phyloP scores from a whole-genome alignment of 37 sponge, comb jelly and placozoan species.

The Chondrosia reniformis region DNA sequence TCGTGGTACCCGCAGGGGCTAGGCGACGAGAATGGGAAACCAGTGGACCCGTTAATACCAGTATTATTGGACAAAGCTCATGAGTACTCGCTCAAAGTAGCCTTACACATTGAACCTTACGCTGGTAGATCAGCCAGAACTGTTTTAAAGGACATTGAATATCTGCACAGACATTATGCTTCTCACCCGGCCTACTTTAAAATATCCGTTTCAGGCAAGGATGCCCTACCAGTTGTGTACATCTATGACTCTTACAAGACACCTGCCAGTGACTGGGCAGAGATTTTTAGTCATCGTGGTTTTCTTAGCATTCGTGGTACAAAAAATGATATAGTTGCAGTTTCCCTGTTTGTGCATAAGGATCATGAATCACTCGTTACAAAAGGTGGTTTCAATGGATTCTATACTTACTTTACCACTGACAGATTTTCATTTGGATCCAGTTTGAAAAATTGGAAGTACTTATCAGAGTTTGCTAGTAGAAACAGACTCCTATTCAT shows the following conservation, averaged over 20 bases:
- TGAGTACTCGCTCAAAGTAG: constrained; percentile 50
- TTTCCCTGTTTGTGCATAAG: constrained; percentile 52
- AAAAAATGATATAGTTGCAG: constrained; percentile 40
- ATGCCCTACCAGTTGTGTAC: constrained; percentile 60
- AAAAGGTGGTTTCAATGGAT: constrained; percentile 80
- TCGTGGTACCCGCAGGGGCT: constrained; percentile 76
- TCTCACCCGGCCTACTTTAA: constrained; percentile 74
- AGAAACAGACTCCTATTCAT: constrained; percentile 63
- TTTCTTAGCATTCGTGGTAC: constrained; percentile 57
- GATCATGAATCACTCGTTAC: constrained; percentile 23
- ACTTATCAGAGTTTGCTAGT: constrained; percentile 38
- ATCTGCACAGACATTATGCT: constrained; percentile 54
- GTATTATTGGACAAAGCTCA: constrained; percentile 55
- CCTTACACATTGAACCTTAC: constrained; percentile 86
- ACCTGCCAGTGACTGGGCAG: constrained; percentile 54
- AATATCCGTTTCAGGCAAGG: background rate
- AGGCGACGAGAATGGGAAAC: constrained; percentile 62
- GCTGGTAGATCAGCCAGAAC: constrained; percentile 32
- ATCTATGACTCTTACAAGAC: constrained; percentile 78
- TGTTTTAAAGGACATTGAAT: constrained; percentile 57
- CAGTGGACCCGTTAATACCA: constrained; percentile 55
- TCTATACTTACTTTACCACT: constrained; percentile 89
- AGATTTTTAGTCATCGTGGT: constrained; percentile 38
- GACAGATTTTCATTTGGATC: constrained; percentile 79
- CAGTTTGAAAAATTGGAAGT: constrained; percentile 47